These are phyloP conservation scores for Thereva unica DNA, from an alignment of 2,888 invertebrate species.

Conservation along the genomic window DNA sequence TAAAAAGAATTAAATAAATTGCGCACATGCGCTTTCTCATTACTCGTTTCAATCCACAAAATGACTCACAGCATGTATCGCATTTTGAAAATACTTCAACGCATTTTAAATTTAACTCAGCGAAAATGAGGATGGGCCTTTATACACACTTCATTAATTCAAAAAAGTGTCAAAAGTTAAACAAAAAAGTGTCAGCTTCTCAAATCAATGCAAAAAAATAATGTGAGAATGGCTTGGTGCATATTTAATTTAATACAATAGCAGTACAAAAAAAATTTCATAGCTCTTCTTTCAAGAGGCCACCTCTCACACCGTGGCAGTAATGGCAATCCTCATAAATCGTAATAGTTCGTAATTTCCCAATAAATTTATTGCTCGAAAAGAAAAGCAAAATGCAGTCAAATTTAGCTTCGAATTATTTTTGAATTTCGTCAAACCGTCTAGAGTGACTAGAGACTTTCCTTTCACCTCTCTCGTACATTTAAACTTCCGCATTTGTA, in stretches of 20 bases:
- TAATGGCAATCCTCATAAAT: conserved; percentile 17
- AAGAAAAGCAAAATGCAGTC: conserved; percentile 3
- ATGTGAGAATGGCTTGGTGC: too few relatives aligned
- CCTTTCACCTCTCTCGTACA: conserved; percentile 15
- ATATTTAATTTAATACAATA: background rate
- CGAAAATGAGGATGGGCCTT: background rate
- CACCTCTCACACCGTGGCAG: background rate
- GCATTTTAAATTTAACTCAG: conserved; percentile 30
- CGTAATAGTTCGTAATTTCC: conserved; percentile 7
- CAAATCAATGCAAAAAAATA: too few relatives aligned
- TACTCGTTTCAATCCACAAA: conserved; percentile 6
- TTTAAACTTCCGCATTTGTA: conserved; percentile 34
- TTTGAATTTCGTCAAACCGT: conserved; percentile 34
- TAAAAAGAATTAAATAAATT: background rate
- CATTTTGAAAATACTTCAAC: conserved; percentile 31
- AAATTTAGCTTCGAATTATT: conserved; percentile 28
- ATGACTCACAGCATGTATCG: conserved; percentile 20
- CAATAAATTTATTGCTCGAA: background rate
- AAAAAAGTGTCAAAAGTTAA: too few relatives aligned
- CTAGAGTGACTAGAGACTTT: conserved; percentile 17
- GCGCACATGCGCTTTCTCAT: conserved; percentile 7
- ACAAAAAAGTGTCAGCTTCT: too few relatives aligned
- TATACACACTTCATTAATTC: conserved; percentile 8
- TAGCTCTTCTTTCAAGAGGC: conserved; percentile 14
- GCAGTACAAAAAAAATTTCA: background rate